Evolutionary conservation across 2,888 invertebrate genomes (phyloP).

Genomic region (Perizoma flavofasciatum): DNA sequence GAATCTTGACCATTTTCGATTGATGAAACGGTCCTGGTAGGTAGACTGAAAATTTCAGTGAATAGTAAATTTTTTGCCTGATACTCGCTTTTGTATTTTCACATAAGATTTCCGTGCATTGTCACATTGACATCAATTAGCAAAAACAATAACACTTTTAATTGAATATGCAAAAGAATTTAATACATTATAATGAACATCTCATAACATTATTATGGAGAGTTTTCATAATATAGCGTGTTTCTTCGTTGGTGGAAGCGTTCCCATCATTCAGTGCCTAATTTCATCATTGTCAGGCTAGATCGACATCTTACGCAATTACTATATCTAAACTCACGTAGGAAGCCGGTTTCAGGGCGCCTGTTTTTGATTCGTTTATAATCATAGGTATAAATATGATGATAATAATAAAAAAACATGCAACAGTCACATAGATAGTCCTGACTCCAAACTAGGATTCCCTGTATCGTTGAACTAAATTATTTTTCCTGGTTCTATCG

Average conservation of each 20-base stretch:
- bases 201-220: conserved; percentile 44
- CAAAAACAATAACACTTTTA: conserved; percentile 34
- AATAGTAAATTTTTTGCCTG: not conserved
- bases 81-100: conserved; percentile 24
- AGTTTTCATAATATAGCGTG: conserved; percentile 49
- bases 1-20: too few species aligned
- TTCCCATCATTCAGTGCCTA: conserved; percentile 53
- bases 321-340: conserved; percentile 25
- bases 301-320: conserved; percentile 45
- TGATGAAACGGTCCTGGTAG: too few species aligned
- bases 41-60: too few species aligned
- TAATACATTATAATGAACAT: conserved; percentile 44
- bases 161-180: conserved; percentile 39
- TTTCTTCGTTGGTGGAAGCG: conserved; percentile 31
- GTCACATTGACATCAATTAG: conserved; percentile 32
- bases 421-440: too few species aligned
- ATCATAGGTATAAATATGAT: not conserved
- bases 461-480: too few species aligned
- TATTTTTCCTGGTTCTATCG: too few species aligned
- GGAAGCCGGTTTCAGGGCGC: not conserved
- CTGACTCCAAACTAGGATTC: too few species aligned
- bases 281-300: conserved; percentile 52
- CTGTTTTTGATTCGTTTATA: not conserved
- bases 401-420: not conserved
- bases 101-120: conserved; percentile 36